Evolutionary conservation across 2,113 vertebrate genomes (phyloP).

Genomic region (Pica pica): DNA sequence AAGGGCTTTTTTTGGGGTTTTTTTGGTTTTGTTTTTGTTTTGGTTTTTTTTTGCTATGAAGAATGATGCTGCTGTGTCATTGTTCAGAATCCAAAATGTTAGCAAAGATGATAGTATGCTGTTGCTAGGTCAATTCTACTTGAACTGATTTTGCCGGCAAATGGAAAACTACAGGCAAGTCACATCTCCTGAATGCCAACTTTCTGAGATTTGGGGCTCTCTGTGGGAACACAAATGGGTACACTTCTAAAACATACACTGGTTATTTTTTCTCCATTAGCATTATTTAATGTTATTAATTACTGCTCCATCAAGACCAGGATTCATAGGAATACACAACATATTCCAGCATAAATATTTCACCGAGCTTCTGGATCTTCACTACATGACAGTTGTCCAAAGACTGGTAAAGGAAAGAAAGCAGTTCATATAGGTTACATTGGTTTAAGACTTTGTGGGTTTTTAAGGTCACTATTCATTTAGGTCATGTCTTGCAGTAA

Average conservation of each 20-base stretch:
- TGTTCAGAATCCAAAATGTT: not conserved
- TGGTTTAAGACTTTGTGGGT: not conserved
- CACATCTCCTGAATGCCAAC: rapidly evolving
- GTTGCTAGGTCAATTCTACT: not conserved
- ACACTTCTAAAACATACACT: not conserved
- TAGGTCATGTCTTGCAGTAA: not conserved
- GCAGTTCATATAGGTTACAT: not conserved
- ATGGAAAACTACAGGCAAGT: not conserved
- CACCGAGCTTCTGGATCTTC: not conserved
- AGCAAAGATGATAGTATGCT: not conserved
- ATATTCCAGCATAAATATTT: not conserved
- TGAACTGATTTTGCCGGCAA: not conserved
- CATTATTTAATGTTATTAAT: not conserved
- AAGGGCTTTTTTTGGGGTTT: not conserved
- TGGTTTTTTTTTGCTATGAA: not conserved
- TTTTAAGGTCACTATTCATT: not conserved
- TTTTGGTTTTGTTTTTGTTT: too few species aligned
- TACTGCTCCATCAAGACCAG: not conserved
- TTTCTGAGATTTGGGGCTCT: not conserved
- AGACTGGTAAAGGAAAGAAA: not conserved
- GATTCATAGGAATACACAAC: not conserved
- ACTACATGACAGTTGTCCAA: not conserved
- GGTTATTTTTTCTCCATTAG: not conserved
- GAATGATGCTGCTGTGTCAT: not conserved
- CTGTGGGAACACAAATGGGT: not conserved